Evolutionary conservation across 2,888 invertebrate genomes (phyloP).

Genomic region (Eretmocerus hayati): DNA sequence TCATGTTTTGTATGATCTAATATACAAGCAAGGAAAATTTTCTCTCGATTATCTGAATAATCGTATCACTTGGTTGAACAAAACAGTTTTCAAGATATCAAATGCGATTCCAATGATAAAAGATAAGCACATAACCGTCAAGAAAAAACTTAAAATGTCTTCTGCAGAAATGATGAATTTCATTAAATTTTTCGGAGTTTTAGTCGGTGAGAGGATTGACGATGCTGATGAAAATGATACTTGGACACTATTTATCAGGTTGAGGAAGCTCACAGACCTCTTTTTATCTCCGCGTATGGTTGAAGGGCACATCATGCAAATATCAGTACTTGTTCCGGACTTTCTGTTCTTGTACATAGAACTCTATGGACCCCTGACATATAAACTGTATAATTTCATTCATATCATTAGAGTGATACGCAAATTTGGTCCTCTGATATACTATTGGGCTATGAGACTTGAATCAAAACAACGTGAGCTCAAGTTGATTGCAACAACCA

Average conservation of each 20-base stretch:
- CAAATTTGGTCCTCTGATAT: slow-evolving; percentile 18
- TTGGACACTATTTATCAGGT: background rate
- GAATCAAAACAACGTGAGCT: slow-evolving; percentile 15
- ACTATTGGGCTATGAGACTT: slow-evolving; percentile 24
- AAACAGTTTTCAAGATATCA: slow-evolving; percentile 2
- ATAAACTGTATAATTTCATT: slow-evolving; percentile 24
- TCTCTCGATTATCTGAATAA: slow-evolving; percentile 11
- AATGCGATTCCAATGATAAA: slow-evolving; percentile 9
- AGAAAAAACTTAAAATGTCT: slow-evolving; percentile 16
- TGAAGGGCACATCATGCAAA: slow-evolving; percentile 5
- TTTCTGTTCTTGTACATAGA: slow-evolving; percentile 15
- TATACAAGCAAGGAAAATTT: slow-evolving; percentile 12
- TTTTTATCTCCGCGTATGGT: slow-evolving; percentile 13
- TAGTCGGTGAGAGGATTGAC: slow-evolving; percentile 8
- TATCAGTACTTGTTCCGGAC: slow-evolving; percentile 9
- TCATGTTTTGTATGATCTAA: slow-evolving; percentile 6
- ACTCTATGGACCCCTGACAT: slow-evolving; percentile 17
- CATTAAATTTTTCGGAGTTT: slow-evolving; percentile 1
- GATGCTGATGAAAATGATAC: slow-evolving; percentile 3
- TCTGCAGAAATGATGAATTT: slow-evolving; percentile 9
- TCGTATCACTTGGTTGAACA: too few relatives aligned
- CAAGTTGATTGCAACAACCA: background rate
- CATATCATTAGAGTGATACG: slow-evolving; percentile 16
- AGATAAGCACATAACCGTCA: slow-evolving; percentile 3
- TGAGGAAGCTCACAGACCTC: slow-evolving; percentile 6